phyloP scores from a whole-genome alignment of 2,113 vertebrate species.

The Eupsittula cactorum region DNA sequence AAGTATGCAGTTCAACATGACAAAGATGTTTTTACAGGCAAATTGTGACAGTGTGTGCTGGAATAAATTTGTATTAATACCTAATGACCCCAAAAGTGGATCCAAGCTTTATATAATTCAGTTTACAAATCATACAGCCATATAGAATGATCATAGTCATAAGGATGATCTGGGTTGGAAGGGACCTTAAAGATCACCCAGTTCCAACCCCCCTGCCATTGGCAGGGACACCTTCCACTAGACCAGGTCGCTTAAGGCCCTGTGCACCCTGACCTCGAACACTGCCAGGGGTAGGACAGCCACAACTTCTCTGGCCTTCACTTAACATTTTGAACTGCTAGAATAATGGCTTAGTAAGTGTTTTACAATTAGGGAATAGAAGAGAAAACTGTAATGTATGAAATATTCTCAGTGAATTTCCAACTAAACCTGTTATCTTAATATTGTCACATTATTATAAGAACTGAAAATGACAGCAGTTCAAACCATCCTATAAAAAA shows the following conservation, averaged over 20 bases:
- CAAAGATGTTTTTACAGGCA: not conserved
- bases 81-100: not conserved
- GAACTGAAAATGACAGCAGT: not conserved
- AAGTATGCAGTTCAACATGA: accelerated
- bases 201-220: not conserved
- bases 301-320: not conserved
- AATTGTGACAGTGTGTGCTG: not conserved
- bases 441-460: not conserved
- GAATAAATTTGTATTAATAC: not conserved
- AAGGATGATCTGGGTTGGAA: not conserved
- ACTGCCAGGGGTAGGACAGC: not conserved
- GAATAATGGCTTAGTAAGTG: not conserved
- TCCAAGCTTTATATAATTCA: not conserved
- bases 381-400: not conserved
- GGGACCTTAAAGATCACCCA: not conserved
- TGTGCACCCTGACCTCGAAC: not conserved
- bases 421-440: not conserved
- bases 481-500: not conserved
- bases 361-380: not conserved
- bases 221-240: not conserved
- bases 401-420: not conserved
- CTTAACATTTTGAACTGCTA: not conserved
- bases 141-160: not conserved
- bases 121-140: not conserved
- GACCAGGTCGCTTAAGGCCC: not conserved